A percentile compares a stretch with the other conserved stretches of the same genome.
Evolutionary conservation across 1,140 invertebrate species (phyloP).

Genomic region (Apolygus lucorum): DNA sequence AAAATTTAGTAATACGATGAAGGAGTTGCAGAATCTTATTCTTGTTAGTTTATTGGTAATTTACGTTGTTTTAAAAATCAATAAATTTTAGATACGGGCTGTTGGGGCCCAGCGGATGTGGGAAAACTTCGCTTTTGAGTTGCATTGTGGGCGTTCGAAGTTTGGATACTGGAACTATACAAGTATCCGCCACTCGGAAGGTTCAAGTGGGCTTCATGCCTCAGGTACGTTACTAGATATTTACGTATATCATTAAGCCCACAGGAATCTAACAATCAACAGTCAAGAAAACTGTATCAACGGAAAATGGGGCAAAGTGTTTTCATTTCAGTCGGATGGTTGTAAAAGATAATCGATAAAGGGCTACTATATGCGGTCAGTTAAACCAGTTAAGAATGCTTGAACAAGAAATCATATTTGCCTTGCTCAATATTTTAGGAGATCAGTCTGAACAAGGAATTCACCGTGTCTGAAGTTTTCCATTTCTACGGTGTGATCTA

Average conservation of each 20-base stretch:
- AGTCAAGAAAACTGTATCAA: too few relatives aligned
- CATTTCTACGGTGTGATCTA: slow-evolving; percentile 83
- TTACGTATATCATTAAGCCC: too few relatives aligned
- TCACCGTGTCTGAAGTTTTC: slow-evolving; percentile 74
- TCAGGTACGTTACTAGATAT: slow-evolving; percentile 38
- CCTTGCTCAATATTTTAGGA: slow-evolving; percentile 49
- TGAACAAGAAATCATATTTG: too few relatives aligned
- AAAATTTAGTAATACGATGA: too few relatives aligned
- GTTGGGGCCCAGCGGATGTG: slow-evolving; percentile 76
- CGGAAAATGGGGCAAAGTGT: too few relatives aligned
- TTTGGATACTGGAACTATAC: slow-evolving; percentile 72
- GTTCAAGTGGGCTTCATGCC: slow-evolving; percentile 60
- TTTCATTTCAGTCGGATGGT: too few relatives aligned
- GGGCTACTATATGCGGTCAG: too few relatives aligned
- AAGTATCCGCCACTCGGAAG: slow-evolving; percentile 65
- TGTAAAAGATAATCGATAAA: background rate
- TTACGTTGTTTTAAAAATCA: too few relatives aligned
- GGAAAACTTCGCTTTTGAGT: slow-evolving; percentile 75
- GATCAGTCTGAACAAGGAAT: slow-evolving; percentile 76
- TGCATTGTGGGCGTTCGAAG: slow-evolving; percentile 77
- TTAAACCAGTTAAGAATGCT: too few relatives aligned
- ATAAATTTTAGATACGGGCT: slow-evolving; percentile 83
- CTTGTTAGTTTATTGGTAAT: too few relatives aligned
- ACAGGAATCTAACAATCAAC: too few relatives aligned
- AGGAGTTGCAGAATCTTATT: too few relatives aligned